Evolutionary conservation across 2,888 invertebrate genomes (phyloP), one percentile per base, ranked within the genome.

Genomic region (Sphecodes monilicornis): DNA sequence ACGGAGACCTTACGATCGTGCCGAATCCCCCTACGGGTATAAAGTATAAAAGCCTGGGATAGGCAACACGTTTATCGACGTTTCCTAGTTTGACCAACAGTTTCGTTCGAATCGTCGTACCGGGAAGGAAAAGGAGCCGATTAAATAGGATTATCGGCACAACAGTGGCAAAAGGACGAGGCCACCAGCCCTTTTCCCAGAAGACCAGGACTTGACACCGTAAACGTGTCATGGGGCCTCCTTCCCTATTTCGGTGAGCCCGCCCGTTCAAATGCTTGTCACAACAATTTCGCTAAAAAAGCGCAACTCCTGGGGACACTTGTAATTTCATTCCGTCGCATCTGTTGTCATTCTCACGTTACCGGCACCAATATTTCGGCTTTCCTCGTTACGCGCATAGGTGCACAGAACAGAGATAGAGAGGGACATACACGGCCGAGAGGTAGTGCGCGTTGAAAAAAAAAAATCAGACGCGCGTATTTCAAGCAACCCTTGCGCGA

Each of bases 301-400:
- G 88, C 81, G 80, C 88, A 89, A 89, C 87, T 86, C 86, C 78
- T 13, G 66, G 84, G 85, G 89, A 90, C 91, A 91, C 91, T 92
- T 92, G 91, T 93, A 93, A 93, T 93, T 93, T 92, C 91, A 91
- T 93, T 93, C 90, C 90, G 85, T 78, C 90, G 89, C 93, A 93
- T 93, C 93, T 93, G 93, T 92, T 92, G 93, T 93, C 91, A 92
- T 93, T 93, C 93, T 93, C 93, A 91, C 92, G 92, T 93, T 93
- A 93, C 93, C 89, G 76, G 10, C 90, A 71, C 82, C 81, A 80
- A 78, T 75, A 77, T 90, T 76, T 86, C 90, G 85, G 86, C 88
- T 90, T 89, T 88, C 88, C 84, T 80, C 88, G 79, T 81, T 78
- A 41, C 70, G 70, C 76, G 66, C 75, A 69, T 41, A 75, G 75